Evolutionary conservation across 2,888 invertebrate genomes (phyloP).

Genomic region (Tuberolachnus salignus): DNA sequence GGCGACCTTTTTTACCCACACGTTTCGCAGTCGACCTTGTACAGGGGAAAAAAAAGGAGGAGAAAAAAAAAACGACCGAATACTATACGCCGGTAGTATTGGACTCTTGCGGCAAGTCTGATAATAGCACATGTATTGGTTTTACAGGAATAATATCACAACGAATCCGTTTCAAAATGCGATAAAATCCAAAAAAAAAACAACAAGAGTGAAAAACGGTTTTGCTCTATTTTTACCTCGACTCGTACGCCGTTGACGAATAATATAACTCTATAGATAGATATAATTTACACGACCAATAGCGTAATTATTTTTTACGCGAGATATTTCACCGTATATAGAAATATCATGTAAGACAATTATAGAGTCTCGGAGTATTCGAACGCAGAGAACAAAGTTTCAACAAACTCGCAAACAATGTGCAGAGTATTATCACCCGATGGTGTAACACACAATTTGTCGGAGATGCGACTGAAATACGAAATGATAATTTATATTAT

Average conservation of each 20-base stretch:
- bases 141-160: slow-evolving; percentile 25
- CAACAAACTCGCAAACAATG: neutral
- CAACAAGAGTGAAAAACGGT: too few relatives aligned
- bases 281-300: neutral
- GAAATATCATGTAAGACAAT: neutral
- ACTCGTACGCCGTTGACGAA: too few relatives aligned
- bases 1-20: slow-evolving; percentile 10
- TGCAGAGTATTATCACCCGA: too few relatives aligned
- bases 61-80: too few relatives aligned
- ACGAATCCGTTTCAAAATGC: too few relatives aligned
- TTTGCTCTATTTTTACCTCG: too few relatives aligned
- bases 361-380: neutral
- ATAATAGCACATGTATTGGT: slow-evolving; percentile 13
- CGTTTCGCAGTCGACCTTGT: slow-evolving; percentile 16
- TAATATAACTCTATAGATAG: too few relatives aligned
- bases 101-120: neutral
- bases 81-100: too few relatives aligned
- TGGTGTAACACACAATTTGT: neutral
- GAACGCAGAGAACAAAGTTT: neutral
- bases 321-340: neutral
- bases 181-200: too few relatives aligned
- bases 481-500: neutral
- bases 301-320: neutral
- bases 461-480: neutral
- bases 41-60: neutral